A percentile compares a stretch with the other conserved stretches of the same genome.
phyloP scores from a whole-genome alignment of 2,113 vertebrate genomes.

The Dendropsophus ebraccatus region DNA sequence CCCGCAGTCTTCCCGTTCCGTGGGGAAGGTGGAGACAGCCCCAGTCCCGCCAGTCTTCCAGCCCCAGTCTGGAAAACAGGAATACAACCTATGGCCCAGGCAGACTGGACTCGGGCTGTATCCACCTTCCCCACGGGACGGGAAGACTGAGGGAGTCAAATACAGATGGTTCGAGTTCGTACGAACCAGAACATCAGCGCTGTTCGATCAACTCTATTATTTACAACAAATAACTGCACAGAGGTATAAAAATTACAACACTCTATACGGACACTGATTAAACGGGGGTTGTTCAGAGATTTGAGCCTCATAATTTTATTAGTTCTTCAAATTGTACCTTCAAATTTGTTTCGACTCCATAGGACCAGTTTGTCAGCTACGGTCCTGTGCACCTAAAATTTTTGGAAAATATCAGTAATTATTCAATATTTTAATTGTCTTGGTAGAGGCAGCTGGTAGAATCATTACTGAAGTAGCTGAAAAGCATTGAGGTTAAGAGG shows the following conservation, averaged over 20 bases:
- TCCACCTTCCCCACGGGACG: no score
- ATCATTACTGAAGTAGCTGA: slow-evolving; percentile 9
- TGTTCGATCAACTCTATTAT: no score
- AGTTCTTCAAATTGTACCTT: not conserved
- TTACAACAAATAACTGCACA: not conserved
- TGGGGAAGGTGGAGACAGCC: no score
- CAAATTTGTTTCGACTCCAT: not conserved
- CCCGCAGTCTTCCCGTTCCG: no score
- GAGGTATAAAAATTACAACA: not conserved
- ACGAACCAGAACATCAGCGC: no score
- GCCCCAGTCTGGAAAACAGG: no score
- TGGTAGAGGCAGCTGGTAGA: not conserved
- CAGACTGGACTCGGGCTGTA: no score
- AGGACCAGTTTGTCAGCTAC: not conserved
- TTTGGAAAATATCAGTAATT: not conserved
- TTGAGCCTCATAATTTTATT: not conserved
- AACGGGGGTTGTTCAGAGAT: not conserved
- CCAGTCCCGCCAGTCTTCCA: no score
- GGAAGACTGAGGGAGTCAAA: no score
- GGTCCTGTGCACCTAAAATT: not conserved
- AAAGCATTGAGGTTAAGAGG: slow-evolving; percentile 14
- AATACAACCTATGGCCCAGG: no score
- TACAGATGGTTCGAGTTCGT: no score
- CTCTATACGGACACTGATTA: not conserved
- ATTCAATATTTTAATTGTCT: not conserved